Conservation (phyloP, 2,797 vertebrate species). For the Lacerta agilis region DNA sequence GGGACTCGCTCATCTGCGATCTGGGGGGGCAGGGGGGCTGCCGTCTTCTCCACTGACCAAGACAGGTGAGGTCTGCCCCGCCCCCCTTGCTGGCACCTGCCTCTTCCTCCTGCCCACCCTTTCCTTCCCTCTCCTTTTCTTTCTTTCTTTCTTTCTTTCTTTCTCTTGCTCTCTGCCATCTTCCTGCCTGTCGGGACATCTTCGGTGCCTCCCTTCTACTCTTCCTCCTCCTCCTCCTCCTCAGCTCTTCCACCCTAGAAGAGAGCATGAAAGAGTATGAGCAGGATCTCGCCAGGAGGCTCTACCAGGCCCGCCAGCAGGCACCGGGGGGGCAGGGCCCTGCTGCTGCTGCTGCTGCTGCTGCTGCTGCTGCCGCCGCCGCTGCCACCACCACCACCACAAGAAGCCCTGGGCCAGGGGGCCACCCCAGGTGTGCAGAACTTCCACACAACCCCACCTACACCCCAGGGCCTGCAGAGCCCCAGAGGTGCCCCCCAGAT, state of each 20-base stretch:
- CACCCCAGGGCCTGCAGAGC: slow-evolving; percentile 52
- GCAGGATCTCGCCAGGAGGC: slow-evolving; percentile 92
- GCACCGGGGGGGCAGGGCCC: slow-evolving; percentile 84
- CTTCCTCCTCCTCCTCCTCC: slow-evolving; percentile 41
- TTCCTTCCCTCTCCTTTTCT: slow-evolving; percentile 49
- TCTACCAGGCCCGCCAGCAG: slow-evolving; percentile 91
- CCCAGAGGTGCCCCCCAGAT: background rate
- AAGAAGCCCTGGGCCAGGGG: slow-evolving; percentile 56
- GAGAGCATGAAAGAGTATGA: slow-evolving; percentile 95
- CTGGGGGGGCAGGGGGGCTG: background rate
- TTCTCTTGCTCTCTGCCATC: background rate
- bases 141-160: slow-evolving; percentile 50
- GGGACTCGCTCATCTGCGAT: background rate
- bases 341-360: slow-evolving; percentile 78
- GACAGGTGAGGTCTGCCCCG: background rate
- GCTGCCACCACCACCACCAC: slow-evolving; percentile 59
- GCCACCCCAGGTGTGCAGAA: slow-evolving; percentile 70
- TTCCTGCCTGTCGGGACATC: slow-evolving; percentile 39
- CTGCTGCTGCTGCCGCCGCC: too few relatives aligned
- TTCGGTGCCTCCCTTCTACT: background rate
- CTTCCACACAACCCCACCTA: slow-evolving; percentile 55
- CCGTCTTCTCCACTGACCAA: background rate
- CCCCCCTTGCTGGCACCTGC: too few relatives aligned
- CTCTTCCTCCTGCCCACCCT: background rate
- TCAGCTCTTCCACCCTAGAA: slow-evolving; percentile 89